Evolutionary conservation across 2,888 invertebrate species (phyloP).

Genomic region (Marasmarcha lunaedactyla): DNA sequence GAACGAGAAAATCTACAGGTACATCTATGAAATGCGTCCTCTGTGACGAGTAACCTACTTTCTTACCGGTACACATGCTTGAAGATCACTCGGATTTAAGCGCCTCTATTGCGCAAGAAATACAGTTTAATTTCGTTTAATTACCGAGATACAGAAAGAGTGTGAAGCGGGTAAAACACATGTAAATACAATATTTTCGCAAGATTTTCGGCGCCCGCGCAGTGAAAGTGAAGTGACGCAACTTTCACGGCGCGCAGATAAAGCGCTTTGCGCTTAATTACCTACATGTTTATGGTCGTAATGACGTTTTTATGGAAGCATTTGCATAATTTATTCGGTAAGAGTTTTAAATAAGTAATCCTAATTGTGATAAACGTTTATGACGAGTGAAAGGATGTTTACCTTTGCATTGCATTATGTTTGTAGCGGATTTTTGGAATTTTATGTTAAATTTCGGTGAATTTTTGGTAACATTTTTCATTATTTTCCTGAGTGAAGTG

Average conservation of each 20-base stretch:
- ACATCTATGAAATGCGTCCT: constrained; percentile 56
- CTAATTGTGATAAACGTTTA: too few relatives aligned
- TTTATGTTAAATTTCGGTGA: too few relatives aligned
- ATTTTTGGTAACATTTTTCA: too few relatives aligned
- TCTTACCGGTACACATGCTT: constrained; percentile 44
- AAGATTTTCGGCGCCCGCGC: constrained; percentile 24
- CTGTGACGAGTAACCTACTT: constrained; percentile 64
- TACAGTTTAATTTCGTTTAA: constrained; percentile 35
- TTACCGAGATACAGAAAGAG: constrained; percentile 21
- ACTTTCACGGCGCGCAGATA: constrained; percentile 46
- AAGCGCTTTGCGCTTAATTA: constrained; percentile 9
- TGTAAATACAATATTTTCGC: constrained; percentile 50
- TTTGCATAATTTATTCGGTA: constrained; percentile 1
- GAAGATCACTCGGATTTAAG: background rate
- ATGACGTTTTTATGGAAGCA: background rate
- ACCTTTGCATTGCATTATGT: too few relatives aligned
- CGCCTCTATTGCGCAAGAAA: constrained; percentile 25
- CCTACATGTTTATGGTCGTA: constrained; percentile 1
- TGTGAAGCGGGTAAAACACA: constrained; percentile 26
- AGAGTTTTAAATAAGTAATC: too few relatives aligned
- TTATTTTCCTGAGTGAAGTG: too few relatives aligned
- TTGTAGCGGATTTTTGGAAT: too few relatives aligned
- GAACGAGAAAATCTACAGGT: constrained; percentile 40
- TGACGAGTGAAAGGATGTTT: too few relatives aligned
- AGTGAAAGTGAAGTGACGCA: constrained; percentile 68